Evolutionary conservation across 2,113 vertebrate genomes (phyloP).

Genomic region (Meriones unguiculatus): DNA sequence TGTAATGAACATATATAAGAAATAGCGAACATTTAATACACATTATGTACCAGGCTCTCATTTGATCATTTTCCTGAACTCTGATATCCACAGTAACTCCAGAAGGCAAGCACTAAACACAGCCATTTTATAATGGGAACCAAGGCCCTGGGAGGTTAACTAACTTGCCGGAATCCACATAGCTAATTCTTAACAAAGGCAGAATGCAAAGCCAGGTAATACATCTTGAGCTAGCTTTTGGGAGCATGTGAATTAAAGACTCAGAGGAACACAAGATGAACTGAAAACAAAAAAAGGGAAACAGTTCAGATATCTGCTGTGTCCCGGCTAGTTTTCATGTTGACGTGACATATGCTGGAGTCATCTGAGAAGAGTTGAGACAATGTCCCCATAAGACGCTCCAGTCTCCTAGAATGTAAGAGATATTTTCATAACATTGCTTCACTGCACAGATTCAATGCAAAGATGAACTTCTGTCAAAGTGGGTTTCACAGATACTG

Average conservation of each 20-base stretch:
- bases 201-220: not conserved
- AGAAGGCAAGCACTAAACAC: not conserved
- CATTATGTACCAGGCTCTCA: too few species aligned
- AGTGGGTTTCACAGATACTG: not conserved
- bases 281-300: not conserved
- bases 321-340: not conserved
- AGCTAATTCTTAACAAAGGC: not conserved
- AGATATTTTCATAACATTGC: not conserved
- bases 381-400: not conserved
- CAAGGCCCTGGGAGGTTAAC: not conserved
- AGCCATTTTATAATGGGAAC: not conserved
- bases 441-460: not conserved
- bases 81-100: not conserved
- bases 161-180: not conserved
- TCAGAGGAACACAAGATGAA: not conserved
- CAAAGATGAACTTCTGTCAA: not conserved
- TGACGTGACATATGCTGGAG: not conserved
- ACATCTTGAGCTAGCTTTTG: not conserved
- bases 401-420: not conserved
- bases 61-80: not conserved
- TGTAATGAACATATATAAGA: not conserved
- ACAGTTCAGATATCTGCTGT: not conserved
- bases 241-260: not conserved
- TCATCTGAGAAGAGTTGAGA: not conserved
- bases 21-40: not conserved